Percentiles rank a stretch among this genome's conserved stretches.
phyloP scores from a whole-genome alignment of 1,140 invertebrate species.

The Procambarus virginalis region DNA sequence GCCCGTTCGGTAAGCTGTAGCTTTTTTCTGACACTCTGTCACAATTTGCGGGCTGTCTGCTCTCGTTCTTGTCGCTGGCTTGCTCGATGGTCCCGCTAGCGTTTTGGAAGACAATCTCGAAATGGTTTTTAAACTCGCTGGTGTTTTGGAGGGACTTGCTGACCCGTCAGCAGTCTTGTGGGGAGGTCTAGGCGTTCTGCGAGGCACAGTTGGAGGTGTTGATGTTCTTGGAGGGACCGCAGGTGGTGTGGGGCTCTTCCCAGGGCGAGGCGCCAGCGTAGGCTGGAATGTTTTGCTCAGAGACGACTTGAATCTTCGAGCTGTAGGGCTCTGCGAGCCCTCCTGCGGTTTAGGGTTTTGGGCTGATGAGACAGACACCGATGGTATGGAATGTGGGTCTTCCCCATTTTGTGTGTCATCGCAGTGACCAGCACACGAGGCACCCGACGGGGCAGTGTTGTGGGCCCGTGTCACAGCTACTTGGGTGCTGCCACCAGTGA shows the following conservation, averaged over 20 bases:
- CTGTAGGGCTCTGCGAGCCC: neutral
- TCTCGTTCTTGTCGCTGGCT: neutral
- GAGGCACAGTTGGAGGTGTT: conserved; percentile 8
- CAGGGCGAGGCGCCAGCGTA: neutral
- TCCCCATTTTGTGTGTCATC: neutral
- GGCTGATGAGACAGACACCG: neutral
- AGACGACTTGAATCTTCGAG: no score
- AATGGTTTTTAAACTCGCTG: no score
- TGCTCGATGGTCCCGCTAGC: neutral
- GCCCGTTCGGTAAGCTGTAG: conserved; percentile 44
- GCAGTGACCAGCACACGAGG: neutral
- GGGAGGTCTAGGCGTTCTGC: neutral
- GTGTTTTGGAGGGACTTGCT: no score
- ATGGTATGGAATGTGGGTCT: neutral
- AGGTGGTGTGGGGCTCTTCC: neutral
- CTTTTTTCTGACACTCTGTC: neutral
- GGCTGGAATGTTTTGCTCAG: neutral
- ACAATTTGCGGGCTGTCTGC: neutral
- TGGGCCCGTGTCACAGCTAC: neutral
- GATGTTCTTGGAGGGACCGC: conserved; percentile 22
- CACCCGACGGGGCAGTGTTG: neutral
- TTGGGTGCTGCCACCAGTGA: neutral
- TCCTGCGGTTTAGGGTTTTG: neutral
- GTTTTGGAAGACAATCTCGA: neutral
- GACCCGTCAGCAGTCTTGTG: neutral